Evolutionary conservation across 2,888 invertebrate genomes (phyloP), one percentile per base, ranked within the genome.

Genomic region (Steinernema scapterisci): DNA sequence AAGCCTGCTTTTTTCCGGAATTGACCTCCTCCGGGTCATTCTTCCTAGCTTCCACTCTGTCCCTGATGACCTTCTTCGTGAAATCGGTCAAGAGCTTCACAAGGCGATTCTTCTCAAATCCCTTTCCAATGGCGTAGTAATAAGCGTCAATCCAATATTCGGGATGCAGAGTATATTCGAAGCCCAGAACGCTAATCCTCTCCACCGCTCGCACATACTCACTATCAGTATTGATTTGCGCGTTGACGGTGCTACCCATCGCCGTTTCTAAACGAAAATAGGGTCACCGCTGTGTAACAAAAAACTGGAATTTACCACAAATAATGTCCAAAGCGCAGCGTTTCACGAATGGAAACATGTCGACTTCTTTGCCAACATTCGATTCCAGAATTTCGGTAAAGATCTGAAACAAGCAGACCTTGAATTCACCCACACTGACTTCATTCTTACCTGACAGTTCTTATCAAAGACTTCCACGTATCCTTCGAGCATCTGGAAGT

Each of bases 261-360:
- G 79, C 79, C 9, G 80, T 75, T 21, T 94, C 92, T 9, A 45
- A 48, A 63, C 38, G n/a, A 38, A 63, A 63, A 63, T 31, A 38
- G 3, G 16, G 48, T 48, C 3, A 5, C 19, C 16, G 16, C 48
- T 23, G 54, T 38, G 48, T 19, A 2, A 48, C 16, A 48, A 44
- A 11, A 5, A 48, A 19, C 48, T 19, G 19, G 48, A 16, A 23
- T 52, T 11, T 71, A 76, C 77, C 77, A 27, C 77, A 75, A 38
- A 77, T 78, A 38, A 76, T 89, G 80, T 90, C 90, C 72, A 90
- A 82, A 1, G 90, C 88, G 81, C 89, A 89, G 0, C 87, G 83
- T 5, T 89, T 88, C 16, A 90, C 86, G 70, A 87, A 85, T 16
- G 88, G 88, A 70, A 88, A 89, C 19, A 89, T 86, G 79, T 90